Evolutionary conservation across 1,140 invertebrate genomes (phyloP).

Genomic region (Trachymyrmex septentrionalis): DNA sequence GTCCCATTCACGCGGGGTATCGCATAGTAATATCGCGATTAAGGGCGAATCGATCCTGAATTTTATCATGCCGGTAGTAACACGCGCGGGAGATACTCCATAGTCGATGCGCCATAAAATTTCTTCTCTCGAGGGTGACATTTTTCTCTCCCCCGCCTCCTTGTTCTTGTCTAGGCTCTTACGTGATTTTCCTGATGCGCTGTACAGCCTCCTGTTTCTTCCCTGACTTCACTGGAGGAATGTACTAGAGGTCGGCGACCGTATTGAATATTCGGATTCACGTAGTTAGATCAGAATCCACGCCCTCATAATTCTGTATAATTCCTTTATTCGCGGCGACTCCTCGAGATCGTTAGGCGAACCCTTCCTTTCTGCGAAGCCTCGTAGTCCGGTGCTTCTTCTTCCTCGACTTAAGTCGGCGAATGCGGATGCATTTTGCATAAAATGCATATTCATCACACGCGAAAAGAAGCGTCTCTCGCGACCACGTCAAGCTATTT

Average conservation of each 20-base stretch:
- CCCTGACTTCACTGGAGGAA: not conserved
- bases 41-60: slow-evolving; percentile 72
- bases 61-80: slow-evolving; percentile 69
- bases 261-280: slow-evolving; percentile 22
- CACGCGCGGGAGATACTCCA: slow-evolving; percentile 62
- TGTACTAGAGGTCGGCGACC: not conserved
- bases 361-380: slow-evolving; percentile 30
- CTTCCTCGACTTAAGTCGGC: slow-evolving; percentile 39
- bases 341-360: slow-evolving; percentile 28
- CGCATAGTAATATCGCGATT: slow-evolving; percentile 74
- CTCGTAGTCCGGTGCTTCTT: slow-evolving; percentile 27
- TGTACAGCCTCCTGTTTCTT: not conserved
- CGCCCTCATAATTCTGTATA: slow-evolving; percentile 26
- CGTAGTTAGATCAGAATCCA: slow-evolving; percentile 43
- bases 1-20: slow-evolving; percentile 37
- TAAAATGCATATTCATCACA: slow-evolving; percentile 63
- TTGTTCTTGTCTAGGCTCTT: not conserved
- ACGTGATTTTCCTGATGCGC: slow-evolving; percentile 24
- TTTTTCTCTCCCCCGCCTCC: not conserved
- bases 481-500: slow-evolving; percentile 11
- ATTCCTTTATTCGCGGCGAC: slow-evolving; percentile 49
- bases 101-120: slow-evolving; percentile 61
- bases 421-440: slow-evolving; percentile 53
- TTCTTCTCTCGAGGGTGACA: slow-evolving; percentile 9
- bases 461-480: slow-evolving; percentile 49